Conservation (phyloP, 2,113 vertebrate species). For the Pygoscelis adeliae region DNA sequence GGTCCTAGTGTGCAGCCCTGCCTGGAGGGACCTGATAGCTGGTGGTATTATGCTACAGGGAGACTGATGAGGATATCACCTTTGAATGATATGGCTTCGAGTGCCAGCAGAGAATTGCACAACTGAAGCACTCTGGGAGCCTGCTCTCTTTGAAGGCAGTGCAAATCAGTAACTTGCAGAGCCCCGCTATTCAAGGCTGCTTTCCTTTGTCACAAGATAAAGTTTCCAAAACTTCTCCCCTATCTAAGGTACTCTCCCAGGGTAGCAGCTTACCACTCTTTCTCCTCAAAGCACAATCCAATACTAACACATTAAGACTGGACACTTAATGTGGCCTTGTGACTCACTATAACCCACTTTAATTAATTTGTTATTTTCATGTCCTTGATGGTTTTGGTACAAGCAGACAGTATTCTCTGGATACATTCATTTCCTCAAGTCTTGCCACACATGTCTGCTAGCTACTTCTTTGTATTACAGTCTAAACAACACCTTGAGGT, state of each 20-base stretch:
- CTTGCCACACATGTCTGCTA: background rate
- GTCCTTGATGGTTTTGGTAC: background rate
- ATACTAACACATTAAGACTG: background rate
- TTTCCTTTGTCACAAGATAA: background rate
- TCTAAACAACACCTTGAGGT: constrained; percentile 41
- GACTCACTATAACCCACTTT: background rate
- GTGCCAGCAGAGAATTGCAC: background rate
- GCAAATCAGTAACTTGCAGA: background rate
- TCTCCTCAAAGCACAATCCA: background rate
- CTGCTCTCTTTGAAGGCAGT: background rate
- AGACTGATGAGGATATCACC: background rate
- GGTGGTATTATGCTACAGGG: background rate
- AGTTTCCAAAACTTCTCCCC: background rate
- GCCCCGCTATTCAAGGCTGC: too few species aligned
- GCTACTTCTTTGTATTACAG: constrained; percentile 15
- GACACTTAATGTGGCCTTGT: background rate
- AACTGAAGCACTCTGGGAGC: background rate
- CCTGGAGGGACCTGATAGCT: background rate
- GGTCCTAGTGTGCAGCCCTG: background rate
- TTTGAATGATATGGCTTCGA: fast-evolving
- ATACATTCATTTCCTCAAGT: background rate
- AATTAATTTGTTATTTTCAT: constrained; percentile 5
- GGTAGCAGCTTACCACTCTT: fast-evolving
- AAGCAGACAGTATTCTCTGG: background rate
- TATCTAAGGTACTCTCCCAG: background rate